Conservation (phyloP, 2,113 vertebrate species). For the Ictalurus furcatus region DNA sequence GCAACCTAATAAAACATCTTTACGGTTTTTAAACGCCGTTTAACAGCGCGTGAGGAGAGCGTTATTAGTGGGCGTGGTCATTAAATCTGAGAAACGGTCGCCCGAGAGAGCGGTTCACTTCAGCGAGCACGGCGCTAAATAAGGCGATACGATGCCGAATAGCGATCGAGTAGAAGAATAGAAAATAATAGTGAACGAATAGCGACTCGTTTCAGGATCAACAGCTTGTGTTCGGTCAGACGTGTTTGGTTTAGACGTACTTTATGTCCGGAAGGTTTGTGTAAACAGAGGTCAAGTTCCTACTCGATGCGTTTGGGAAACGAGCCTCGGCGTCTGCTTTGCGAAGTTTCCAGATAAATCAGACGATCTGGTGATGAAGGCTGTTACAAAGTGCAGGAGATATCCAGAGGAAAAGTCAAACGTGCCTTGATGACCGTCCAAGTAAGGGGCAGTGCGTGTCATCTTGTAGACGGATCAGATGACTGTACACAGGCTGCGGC, state of each 20-base stretch:
- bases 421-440: neutral
- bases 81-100: neutral
- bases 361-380: neutral
- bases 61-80: neutral
- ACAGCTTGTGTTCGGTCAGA: neutral
- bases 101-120: neutral
- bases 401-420: neutral
- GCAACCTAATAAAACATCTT: neutral
- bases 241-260: neutral
- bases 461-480: conserved; percentile 13
- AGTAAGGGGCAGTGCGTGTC: neutral
- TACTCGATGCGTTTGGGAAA: neutral
- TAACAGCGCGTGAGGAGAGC: neutral
- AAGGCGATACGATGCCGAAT: neutral
- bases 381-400: neutral
- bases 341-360: neutral
- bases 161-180: neutral
- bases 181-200: neutral
- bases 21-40: neutral
- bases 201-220: neutral
- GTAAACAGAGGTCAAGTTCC: neutral
- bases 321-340: neutral
- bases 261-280: neutral
- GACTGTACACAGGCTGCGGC: neutral
- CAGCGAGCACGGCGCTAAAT: neutral